Percentiles rank a stretch among this genome's conserved stretches.
phyloP scores from a whole-genome alignment of 2,113 vertebrate species.

The Brienomyrus brachyistius region DNA sequence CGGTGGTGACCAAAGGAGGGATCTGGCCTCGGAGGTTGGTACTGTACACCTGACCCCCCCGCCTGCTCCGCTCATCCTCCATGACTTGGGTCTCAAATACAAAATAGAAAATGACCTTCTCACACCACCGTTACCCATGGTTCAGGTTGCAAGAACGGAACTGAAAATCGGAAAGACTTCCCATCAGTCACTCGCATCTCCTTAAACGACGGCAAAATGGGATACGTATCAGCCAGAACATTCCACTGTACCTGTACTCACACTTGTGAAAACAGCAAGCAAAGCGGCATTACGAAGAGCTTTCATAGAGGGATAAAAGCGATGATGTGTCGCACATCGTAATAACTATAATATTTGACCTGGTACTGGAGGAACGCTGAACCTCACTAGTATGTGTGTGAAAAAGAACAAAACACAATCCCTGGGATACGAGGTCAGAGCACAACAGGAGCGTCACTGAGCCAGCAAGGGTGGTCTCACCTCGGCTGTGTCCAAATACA shows the following conservation, averaged over 20 bases:
- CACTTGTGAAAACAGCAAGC: not conserved
- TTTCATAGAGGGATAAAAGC: not conserved
- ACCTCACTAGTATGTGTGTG: not conserved
- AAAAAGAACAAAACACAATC: too few relatives aligned
- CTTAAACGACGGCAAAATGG: too few relatives aligned
- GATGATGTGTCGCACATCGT: not conserved
- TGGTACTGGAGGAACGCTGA: not conserved
- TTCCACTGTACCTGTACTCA: too few relatives aligned
- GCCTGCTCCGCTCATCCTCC: conserved; percentile 69
- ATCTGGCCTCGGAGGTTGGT: conserved; percentile 84
- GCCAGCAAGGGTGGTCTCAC: not conserved
- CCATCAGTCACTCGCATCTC: not conserved
- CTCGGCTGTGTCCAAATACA: not conserved
- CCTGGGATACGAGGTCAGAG: not conserved
- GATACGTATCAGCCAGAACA: not conserved
- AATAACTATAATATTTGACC: not conserved
- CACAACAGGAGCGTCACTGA: not conserved
- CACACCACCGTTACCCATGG: not conserved
- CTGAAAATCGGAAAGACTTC: not conserved
- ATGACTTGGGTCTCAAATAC: conserved; percentile 81
- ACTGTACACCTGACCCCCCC: conserved; percentile 69
- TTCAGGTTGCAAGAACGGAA: not conserved
- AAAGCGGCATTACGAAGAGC: not conserved
- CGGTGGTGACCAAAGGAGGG: conserved; percentile 87
- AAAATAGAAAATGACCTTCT: not conserved